Evolutionary conservation across 2,888 invertebrate species (phyloP), one percentile per base, ranked within the genome.

Genomic region (Diarsia brunnea): DNA sequence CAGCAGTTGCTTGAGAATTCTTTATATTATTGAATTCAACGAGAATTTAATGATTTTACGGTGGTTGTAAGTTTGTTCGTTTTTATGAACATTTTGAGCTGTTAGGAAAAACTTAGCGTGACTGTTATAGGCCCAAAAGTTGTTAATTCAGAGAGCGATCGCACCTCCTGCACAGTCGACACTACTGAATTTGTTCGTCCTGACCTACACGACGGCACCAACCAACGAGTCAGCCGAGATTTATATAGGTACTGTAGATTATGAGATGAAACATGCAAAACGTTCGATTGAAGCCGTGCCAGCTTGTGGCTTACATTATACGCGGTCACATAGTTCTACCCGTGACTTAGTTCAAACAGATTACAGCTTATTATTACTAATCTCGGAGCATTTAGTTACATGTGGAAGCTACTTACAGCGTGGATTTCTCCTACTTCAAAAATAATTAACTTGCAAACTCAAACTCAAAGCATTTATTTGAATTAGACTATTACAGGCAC

Each of bases 351-450:
- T 51, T 43, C 65, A 66, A 24, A 53, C 38, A 47, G 60, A 72
- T 78, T 78, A 72, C 65, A 63, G 49, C 53, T n/a, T 78, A 67
- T 67, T 63, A 78, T 55, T 72, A 66, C 5, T 43, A 8, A 43
- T 47, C 55, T 53, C 24, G 16, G 31, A 38, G 51, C 21, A 27
- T 16, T 11, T 24, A 16, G 70, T n/a, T n/a, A 45, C 51, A 73
- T 61, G 31, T 72, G n/a, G 21, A 12, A 67, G 4, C 11, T 27
- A 49, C 16, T 12, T 27, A 43, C 11, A 49, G 10, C 12, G 11
- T 51, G 24, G 27, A 51, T 69, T n/a, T 68, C n/a, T 43, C 27
- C 21, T 2, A 51, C 21, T 5, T 21, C 19, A 49, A 66, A 67
- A 38, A 38, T 38, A 38, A 38, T 7, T 38, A 38, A 38, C 7